Percentiles rank a stretch among this genome's conserved stretches.
Evolutionary conservation across 2,113 vertebrate genomes (phyloP).

Genomic region (Lepus europaeus): DNA sequence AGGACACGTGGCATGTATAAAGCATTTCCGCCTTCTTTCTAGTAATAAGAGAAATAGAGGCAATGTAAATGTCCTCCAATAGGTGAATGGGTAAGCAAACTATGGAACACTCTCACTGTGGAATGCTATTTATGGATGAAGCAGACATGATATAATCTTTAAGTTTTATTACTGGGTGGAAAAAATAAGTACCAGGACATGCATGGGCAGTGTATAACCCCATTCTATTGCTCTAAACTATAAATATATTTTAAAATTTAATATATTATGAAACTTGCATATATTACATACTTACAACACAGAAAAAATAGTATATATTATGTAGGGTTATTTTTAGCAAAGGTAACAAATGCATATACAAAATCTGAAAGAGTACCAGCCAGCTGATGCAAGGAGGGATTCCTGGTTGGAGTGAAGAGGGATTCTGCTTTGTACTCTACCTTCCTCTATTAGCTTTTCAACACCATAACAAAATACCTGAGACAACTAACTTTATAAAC

Average conservation of each 20-base stretch:
- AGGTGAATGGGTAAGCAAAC: neutral
- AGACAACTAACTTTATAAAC: too few relatives aligned
- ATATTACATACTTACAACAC: neutral
- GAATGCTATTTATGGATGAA: neutral
- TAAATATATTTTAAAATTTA: conserved; percentile 27
- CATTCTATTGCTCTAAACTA: neutral
- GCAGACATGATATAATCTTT: neutral
- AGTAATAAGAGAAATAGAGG: neutral
- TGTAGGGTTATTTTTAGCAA: neutral
- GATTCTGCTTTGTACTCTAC: neutral
- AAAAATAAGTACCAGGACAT: neutral
- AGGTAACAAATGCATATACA: neutral
- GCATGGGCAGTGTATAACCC: neutral
- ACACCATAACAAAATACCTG: too few relatives aligned
- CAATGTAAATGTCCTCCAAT: neutral
- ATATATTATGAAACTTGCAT: neutral
- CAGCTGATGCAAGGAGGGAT: neutral
- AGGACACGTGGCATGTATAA: neutral
- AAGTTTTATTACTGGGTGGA: neutral
- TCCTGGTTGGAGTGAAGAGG: neutral
- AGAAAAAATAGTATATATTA: neutral
- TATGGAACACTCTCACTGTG: neutral
- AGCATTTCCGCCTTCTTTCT: conserved; percentile 17
- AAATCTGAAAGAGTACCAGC: neutral
- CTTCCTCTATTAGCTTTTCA: too few relatives aligned